phyloP scores from a whole-genome alignment of 2,888 invertebrate genomes.

The Branchinecta sandiegonensis region DNA sequence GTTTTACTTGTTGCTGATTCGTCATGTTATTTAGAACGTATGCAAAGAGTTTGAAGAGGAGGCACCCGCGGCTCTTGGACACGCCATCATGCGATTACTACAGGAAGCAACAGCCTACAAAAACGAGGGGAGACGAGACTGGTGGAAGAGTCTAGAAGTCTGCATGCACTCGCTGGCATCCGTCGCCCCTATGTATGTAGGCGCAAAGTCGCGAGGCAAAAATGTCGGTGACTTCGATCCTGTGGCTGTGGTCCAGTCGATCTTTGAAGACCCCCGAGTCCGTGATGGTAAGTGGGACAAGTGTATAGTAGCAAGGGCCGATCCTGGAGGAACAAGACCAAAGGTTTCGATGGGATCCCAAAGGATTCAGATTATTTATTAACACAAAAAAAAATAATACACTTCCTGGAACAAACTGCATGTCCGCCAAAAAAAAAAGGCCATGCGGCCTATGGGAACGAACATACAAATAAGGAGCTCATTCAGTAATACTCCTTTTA shows the following conservation, averaged over 20 bases:
- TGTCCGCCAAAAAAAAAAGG: too few relatives aligned
- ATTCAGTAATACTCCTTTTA: too few relatives aligned
- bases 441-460: too few relatives aligned
- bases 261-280: slow-evolving; percentile 14
- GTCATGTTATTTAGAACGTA: slow-evolving; percentile 26
- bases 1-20: too few relatives aligned
- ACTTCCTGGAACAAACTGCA: too few relatives aligned
- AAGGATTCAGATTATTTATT: too few relatives aligned
- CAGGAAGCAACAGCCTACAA: slow-evolving; percentile 34
- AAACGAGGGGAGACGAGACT: slow-evolving; percentile 31
- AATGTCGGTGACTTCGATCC: slow-evolving; percentile 24
- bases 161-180: slow-evolving; percentile 37
- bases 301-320: too few relatives aligned
- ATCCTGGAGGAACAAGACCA: too few relatives aligned
- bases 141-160: slow-evolving; percentile 39
- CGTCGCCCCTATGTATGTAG: slow-evolving; percentile 31
- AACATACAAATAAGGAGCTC: too few relatives aligned
- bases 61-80: slow-evolving; percentile 35
- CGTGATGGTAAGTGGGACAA: slow-evolving; percentile 1
- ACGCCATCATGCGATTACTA: slow-evolving; percentile 37
- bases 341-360: too few relatives aligned
- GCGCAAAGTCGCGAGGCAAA: slow-evolving; percentile 25
- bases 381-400: too few relatives aligned
- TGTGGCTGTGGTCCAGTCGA: background rate
- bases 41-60: slow-evolving; percentile 37